These are phyloP conservation scores for Ormyrus rosae DNA, from an alignment of 2,888 invertebrate species.

Conservation along the genomic window DNA sequence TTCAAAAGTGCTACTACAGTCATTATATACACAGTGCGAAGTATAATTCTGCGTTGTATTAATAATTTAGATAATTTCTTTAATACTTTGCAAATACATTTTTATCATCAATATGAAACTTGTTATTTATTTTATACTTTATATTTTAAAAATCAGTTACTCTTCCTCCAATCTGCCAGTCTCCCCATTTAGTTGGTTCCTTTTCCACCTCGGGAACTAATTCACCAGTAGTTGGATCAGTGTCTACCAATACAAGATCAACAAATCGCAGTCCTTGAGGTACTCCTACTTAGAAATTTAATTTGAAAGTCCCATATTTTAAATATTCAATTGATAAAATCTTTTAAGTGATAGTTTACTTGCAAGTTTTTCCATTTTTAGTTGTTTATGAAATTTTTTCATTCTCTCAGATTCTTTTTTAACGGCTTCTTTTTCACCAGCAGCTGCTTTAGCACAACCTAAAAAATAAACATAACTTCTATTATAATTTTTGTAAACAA, in stretches of 20 bases:
- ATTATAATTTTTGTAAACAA: background rate
- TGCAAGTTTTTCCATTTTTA: conserved; percentile 64
- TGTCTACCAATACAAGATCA: conserved; percentile 66
- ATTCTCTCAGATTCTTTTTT: conserved; percentile 63
- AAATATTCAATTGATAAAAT: background rate
- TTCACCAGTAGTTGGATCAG: conserved; percentile 66
- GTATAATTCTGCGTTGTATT: conserved; percentile 33
- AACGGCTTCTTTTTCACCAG: background rate
- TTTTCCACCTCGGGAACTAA: conserved; percentile 64
- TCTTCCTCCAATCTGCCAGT: conserved; percentile 69
- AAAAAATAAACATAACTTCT: background rate
- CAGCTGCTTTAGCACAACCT: background rate
- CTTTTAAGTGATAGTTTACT: conserved; percentile 54
- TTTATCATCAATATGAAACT: conserved; percentile 46
- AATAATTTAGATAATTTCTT: conserved; percentile 49
- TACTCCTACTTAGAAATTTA: conserved; percentile 54
- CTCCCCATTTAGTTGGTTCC: conserved; percentile 71
- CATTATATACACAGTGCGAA: conserved; percentile 30
- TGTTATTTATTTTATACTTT: conserved; percentile 10
- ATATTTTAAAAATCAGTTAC: conserved; percentile 69
- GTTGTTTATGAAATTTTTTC: conserved; percentile 67
- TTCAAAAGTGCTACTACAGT: conserved; percentile 52
- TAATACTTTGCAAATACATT: conserved; percentile 57
- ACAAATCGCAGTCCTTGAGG: conserved; percentile 61
- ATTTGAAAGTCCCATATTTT: conserved; percentile 19